Evolutionary conservation across 2,113 vertebrate genomes (phyloP).

Genomic region (Tragelaphus imberbis): DNA sequence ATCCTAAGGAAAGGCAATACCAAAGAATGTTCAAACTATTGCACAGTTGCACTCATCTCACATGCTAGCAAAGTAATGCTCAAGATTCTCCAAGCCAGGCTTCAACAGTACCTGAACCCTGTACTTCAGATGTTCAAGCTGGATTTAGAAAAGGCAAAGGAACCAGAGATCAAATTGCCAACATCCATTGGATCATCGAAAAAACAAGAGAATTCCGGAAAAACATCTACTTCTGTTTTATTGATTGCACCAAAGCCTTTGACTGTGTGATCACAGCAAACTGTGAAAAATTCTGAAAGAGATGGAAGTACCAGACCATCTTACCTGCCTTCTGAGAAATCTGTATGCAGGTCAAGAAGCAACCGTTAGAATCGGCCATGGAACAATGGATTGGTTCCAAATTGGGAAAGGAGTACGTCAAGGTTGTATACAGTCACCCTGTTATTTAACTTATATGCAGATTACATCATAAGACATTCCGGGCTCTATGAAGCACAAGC

Average conservation of each 20-base stretch:
- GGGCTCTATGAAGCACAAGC: neutral
- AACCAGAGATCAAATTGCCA: neutral
- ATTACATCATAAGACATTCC: accelerated
- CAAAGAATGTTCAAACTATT: neutral
- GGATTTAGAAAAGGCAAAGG: neutral
- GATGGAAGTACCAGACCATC: neutral
- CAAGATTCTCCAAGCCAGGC: neutral
- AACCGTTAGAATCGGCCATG: neutral
- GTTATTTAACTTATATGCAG: neutral
- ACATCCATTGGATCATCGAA: accelerated
- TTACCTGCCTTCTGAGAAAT: neutral
- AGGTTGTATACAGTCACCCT: neutral
- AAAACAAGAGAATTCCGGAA: neutral
- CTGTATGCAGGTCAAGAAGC: neutral
- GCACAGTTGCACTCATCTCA: neutral
- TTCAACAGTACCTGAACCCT: neutral
- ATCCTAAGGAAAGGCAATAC: neutral
- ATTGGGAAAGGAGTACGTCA: neutral
- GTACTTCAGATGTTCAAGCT: neutral
- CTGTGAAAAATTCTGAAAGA: neutral
- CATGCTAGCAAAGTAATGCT: neutral
- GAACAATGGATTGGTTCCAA: neutral
- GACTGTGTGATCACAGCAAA: neutral
- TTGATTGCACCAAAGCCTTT: neutral
- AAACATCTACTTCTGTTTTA: neutral